Percentiles rank a stretch among this genome's conserved stretches.
phyloP scores from a whole-genome alignment of 2,113 vertebrate species.

The Tamias sibiricus region DNA sequence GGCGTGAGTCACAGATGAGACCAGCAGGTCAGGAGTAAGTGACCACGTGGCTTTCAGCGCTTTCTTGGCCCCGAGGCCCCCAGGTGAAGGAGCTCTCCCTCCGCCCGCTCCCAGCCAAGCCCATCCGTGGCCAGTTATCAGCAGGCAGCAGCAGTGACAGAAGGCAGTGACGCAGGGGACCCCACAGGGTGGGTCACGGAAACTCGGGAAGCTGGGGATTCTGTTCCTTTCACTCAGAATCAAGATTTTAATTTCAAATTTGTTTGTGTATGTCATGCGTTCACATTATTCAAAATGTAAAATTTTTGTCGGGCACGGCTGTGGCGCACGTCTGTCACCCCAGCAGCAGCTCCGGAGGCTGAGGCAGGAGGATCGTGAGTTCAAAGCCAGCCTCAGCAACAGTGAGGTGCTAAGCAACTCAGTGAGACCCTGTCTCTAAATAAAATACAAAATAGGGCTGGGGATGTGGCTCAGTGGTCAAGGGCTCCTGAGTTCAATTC shows the following conservation, averaged over 20 bases:
- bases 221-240: not conserved
- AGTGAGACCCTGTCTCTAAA: no score
- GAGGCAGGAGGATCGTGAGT: no score
- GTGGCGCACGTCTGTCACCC: no score
- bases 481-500: no score
- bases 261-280: not conserved
- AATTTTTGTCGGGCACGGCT: not conserved
- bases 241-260: not conserved
- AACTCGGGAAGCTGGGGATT: not conserved
- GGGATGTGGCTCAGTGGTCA: no score
- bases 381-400: no score
- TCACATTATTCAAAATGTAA: not conserved
- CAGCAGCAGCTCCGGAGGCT: no score
- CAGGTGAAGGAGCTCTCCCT: not conserved
- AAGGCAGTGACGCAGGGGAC: not conserved
- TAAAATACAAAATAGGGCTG: no score
- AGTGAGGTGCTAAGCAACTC: no score
- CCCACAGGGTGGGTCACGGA: not conserved
- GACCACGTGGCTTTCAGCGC: not conserved
- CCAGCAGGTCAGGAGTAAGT: not conserved
- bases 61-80: not conserved
- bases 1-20: not conserved
- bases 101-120: not conserved
- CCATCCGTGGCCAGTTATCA: not conserved
- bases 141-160: not conserved